phyloP scores from a whole-genome alignment of 2,888 invertebrate species.

The Drosophila meridiana region DNA sequence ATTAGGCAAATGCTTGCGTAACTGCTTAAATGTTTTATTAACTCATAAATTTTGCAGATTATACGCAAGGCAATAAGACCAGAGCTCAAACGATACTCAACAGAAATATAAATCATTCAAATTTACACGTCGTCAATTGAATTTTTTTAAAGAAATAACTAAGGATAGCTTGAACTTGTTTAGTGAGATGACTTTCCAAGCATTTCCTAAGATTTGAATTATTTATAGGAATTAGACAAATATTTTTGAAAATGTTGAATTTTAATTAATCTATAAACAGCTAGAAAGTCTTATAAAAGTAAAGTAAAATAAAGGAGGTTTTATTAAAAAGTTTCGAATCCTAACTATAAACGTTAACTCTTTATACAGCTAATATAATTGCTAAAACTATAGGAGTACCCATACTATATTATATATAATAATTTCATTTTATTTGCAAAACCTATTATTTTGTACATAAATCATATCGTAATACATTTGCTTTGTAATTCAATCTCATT shows the following conservation, averaged over 20 bases:
- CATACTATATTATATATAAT: background rate
- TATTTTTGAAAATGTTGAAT: too few relatives aligned
- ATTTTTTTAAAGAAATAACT: background rate
- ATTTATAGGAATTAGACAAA: too few relatives aligned
- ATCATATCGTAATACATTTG: background rate
- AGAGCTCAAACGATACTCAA: background rate
- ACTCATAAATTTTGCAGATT: slow-evolving; percentile 1
- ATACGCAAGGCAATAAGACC: background rate
- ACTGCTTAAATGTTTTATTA: slow-evolving; percentile 20
- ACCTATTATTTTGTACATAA: background rate
- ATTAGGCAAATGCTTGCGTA: slow-evolving; percentile 19
- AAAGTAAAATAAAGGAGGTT: background rate
- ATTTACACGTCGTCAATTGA: background rate
- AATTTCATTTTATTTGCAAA: background rate
- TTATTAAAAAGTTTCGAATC: too few relatives aligned
- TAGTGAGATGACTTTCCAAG: background rate
- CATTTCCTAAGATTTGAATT: background rate
- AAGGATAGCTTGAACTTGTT: background rate
- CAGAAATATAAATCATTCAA: background rate
- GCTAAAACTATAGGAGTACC: background rate
- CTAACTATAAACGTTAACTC: background rate
- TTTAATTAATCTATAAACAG: background rate
- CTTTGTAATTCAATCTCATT: background rate
- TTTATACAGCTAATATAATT: background rate
- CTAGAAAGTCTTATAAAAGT: background rate